Evolutionary conservation across 2,113 vertebrate genomes (phyloP), one percentile per base, ranked within the genome.

Genomic region (Peromyscus californicus): DNA sequence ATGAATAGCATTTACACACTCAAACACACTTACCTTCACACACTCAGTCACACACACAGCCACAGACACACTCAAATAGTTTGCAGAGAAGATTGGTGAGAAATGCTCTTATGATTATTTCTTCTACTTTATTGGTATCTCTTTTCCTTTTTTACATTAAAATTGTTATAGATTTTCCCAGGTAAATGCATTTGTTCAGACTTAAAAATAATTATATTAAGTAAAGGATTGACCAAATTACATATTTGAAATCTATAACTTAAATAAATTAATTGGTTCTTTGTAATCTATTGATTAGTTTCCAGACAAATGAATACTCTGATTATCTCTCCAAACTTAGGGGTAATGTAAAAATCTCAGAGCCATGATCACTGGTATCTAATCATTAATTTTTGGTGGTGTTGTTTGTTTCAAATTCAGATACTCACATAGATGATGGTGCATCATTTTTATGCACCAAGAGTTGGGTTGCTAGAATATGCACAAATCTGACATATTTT

Each of bases 71-170:
- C 29, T 93, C 87, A 80, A 7, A 29, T 2, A 45, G 29, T 87
- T 95, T 95, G 33, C 65, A 83, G 69, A 90, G 16, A 83, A 1
- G 4, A 31, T 26, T 85, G 17, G 36, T 76, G 42, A 95, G n/a
- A 93, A 97, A 94, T 45, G 17, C 5, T 54, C 91, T 85, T 33
- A 21, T 54, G 39, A 94, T 94, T 57, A 67, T 29, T 63, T 94
- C 36, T 76, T 95, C 48, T 39, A 36, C 1, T 59, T 76, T 93
- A 33, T 90, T 95, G 36, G 29, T 70, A 75, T 61, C 36, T 90
- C 7, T 36, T 63, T 67, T 26, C 12, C 57, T 59, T 1, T 16
- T 59, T 90, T 57, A 9, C 15, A 63, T 29, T 9, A 89, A 93
- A 93, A 82, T 29, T 74, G 85, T 36, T 80, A 17, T 3, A 86